Base-by-base conservation (phyloP, 1,140 invertebrate species). In the Monochamus saltuarius region DNA sequence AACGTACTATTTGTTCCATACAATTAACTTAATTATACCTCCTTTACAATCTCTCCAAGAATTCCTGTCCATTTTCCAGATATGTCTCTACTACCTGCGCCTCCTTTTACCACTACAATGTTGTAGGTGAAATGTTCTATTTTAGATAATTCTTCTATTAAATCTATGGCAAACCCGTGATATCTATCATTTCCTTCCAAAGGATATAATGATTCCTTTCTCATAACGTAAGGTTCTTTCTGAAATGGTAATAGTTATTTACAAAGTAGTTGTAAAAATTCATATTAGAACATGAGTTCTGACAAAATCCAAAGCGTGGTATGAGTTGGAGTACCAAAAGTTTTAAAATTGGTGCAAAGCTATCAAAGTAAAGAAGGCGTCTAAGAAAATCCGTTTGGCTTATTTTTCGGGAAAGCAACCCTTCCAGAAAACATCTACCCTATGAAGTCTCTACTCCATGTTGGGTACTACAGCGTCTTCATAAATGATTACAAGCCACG, bases 121-220 rank as follows among this genome's bases (percentile, higher is more conserved):
- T 81, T 84, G 77, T 90, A 94, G 57, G 87, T 83, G 75, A 92
- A 92, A 47, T 87, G 86, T 46, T 87, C 83, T 74, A 87, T 82
- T 59, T 78, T 74, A 29, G 87, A 81, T 60, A 91, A 83, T 69
- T 87, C 83, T 69, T 85, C 81, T 59, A 94, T 81, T 58, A 94
- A 80, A 78, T 94, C 92, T 60, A 94, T 89, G 77, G 89, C 92
- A 79, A 92, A 94, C 17, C 92, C 92, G 77, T 89, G 87, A 81
- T 84, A 91, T 47, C 84, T 81, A 54, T 84, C 82, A 73, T 90
- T 91, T 13, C 87, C 87, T 38, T 80, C 83, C 58, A 85, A 74
- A 71, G 83, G 83, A 22, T 79, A 73, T 47, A 77, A 75, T 51
- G 77, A 78, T 65, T 77, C 60, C 58, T 70, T 86, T 50, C 85